Conservation (phyloP, 2,888 invertebrate genomes). For the Tanytarsus gracilentus region DNA sequence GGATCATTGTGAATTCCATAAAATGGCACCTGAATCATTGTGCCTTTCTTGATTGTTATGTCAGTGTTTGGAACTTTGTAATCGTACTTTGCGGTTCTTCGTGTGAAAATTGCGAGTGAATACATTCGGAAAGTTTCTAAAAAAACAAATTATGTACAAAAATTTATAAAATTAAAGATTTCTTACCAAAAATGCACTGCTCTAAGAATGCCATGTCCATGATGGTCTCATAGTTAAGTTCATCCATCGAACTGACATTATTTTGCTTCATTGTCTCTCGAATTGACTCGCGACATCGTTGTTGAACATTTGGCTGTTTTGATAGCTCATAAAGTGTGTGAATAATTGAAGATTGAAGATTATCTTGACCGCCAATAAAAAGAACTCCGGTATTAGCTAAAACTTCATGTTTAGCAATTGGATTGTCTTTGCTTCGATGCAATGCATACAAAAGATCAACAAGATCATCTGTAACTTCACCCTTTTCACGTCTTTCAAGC, state of each 20-base stretch:
- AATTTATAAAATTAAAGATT: background rate
- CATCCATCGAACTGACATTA: constrained; percentile 33
- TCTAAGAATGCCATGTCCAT: constrained; percentile 39
- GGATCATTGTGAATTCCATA: constrained; percentile 38
- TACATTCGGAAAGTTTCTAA: constrained; percentile 40
- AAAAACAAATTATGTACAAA: constrained; percentile 29
- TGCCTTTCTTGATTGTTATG: constrained; percentile 34
- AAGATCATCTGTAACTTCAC: too few relatives aligned
- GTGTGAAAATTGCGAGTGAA: constrained; percentile 37
- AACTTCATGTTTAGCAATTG: background rate
- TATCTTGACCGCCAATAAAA: constrained; percentile 40
- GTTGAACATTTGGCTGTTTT: constrained; percentile 38
- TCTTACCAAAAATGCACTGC: constrained; percentile 36
- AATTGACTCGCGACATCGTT: constrained; percentile 37
- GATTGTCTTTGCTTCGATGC: too few relatives aligned
- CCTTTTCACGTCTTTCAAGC: too few relatives aligned
- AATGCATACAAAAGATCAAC: too few relatives aligned
- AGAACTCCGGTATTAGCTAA: background rate
- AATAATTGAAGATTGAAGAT: constrained; percentile 39
- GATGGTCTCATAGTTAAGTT: constrained; percentile 39
- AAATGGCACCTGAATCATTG: constrained; percentile 34
- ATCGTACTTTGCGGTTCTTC: constrained; percentile 34
- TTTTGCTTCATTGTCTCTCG: constrained; percentile 33
- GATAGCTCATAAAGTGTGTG: constrained; percentile 40
- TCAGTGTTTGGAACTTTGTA: constrained; percentile 34